Percentiles rank a stretch among this genome's conserved stretches.
phyloP scores from a whole-genome alignment of 2,888 invertebrate genomes.

The Tuberolachnus salignus region DNA sequence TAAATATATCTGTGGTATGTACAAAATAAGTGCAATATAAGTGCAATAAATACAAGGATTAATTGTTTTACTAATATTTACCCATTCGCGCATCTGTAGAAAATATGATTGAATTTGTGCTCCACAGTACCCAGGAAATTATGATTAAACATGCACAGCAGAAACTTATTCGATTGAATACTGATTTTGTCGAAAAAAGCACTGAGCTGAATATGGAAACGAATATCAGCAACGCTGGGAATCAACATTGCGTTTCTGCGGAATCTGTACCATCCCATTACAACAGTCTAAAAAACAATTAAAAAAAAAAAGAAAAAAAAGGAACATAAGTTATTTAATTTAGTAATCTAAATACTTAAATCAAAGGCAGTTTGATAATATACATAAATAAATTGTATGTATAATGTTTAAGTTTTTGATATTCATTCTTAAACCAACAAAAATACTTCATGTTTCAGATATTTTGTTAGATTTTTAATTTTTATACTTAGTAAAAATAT shows the following conservation, averaged over 20 bases:
- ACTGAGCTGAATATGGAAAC: conserved; percentile 42
- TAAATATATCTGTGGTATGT: neutral
- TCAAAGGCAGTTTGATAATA: too few species aligned
- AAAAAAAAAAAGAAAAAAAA: too few species aligned
- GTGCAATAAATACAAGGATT: neutral
- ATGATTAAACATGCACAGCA: conserved; percentile 31
- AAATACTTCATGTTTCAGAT: too few species aligned
- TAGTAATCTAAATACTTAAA: too few species aligned
- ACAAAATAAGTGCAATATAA: neutral
- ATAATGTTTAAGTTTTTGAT: too few species aligned
- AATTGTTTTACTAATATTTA: conserved; percentile 4
- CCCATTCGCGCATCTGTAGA: conserved; percentile 39
- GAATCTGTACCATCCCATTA: conserved; percentile 47
- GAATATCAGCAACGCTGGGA: conserved; percentile 39
- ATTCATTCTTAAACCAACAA: too few species aligned
- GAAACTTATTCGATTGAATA: conserved; percentile 31
- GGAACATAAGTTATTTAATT: too few species aligned
- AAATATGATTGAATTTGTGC: conserved; percentile 50
- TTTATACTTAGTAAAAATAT: too few species aligned
- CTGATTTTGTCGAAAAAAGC: conserved; percentile 40
- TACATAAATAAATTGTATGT: too few species aligned
- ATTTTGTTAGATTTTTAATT: too few species aligned
- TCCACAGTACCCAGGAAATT: conserved; percentile 7
- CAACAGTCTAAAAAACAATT: conserved; percentile 28
- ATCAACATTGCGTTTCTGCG: conserved; percentile 30